Base-by-base conservation (phyloP, 1,140 invertebrate genomes). In the Drosophila sechellia region DNA sequence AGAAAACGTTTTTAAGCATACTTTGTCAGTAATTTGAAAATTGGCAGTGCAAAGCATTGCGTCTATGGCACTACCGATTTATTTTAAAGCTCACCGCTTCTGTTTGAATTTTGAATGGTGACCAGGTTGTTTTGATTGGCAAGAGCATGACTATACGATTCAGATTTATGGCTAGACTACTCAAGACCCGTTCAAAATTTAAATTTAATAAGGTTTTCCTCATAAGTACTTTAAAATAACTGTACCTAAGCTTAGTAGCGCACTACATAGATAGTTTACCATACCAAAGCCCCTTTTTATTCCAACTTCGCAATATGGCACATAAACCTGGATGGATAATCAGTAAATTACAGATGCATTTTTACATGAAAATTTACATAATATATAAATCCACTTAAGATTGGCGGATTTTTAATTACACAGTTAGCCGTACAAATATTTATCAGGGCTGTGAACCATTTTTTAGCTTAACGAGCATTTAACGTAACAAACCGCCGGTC, bases 21-120 rank as follows among this genome's bases (percentile, higher is more conserved):
- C 40, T 46, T 57, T 49, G 17, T 40, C 55, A 46, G 27, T 43
- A 34, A 61, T 45, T 13, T 40, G 55, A 59, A 64, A 53, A 53
- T 57, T 65, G n/a, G 43, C 54, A 80, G 49, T 59, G 50, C 56
- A 49, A 50, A 80, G 46, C 66, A 75, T 77, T 77, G 55, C 56
- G 61, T 69, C 49, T 63, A 87, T 76, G 46, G 81, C 81, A 86
- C 81, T 79, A 77, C 60, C 15, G 52, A 57, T 87, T 84, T 54
- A 83, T 76, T 84, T 87, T 60, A 74, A 52, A 57, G 58, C 68
- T 86, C 78, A 77, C 59, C 39, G 83, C 75, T 81, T 86, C 49
- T 55, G 65, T 86, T 69, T 83, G 78, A 68, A 61, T 83, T 86
- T 87, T 86, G 81, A 86, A 87, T 86, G 75, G 57, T 57, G 61